Evolutionary conservation across 2,888 invertebrate species (phyloP), one percentile per base, ranked within the genome.

Genomic region (Amphimallon solstitiale): DNA sequence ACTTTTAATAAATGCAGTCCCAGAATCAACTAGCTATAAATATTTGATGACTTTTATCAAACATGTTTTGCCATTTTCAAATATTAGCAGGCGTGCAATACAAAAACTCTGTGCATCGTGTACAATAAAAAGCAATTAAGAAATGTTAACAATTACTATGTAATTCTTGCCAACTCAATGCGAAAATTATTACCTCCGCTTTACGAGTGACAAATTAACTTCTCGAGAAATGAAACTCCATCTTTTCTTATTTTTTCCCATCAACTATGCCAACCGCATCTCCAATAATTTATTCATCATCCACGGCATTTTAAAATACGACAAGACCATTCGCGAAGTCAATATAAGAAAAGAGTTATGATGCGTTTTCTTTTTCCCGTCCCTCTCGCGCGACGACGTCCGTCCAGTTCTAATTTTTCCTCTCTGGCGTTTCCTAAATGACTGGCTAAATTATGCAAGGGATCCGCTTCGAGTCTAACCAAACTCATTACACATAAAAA

Each of bases 401-500:
- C 37, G 52, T 29, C 29, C 29, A 29, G 29, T 29, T 29, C 29
- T 29, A 29, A 56, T 56, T 56, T 56, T 56, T 56, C 56, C 56
- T 37, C 21, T 23, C 35, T 23, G 43, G 29, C 12, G 63, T 48
- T 56, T 40, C 40, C 23, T 40, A 56, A 64, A 64, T 64, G 64
- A 64, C 15, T 56, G 64, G 34, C 56, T 64, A 38, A 54, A 64
- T 64, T 64, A 64, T 64, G 54, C 54, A 64, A 35, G 56, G 29
- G 21, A 35, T 46, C 56, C 54, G 46, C 54, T 54, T 15, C 14
- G 34, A 64, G 45, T 40, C 52, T 51, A 38, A 45, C 48, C 61
- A 61, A 61, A 49, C 61, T 61, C 61, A 61, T 61, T 61, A 61
- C 61, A 49, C 61, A 48, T 61, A 61, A 61, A 61, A 61, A 61